Evolutionary conservation across 2,113 vertebrate species (phyloP), one percentile per base, ranked within the genome.

Genomic region (Pangasianodon gigas): DNA sequence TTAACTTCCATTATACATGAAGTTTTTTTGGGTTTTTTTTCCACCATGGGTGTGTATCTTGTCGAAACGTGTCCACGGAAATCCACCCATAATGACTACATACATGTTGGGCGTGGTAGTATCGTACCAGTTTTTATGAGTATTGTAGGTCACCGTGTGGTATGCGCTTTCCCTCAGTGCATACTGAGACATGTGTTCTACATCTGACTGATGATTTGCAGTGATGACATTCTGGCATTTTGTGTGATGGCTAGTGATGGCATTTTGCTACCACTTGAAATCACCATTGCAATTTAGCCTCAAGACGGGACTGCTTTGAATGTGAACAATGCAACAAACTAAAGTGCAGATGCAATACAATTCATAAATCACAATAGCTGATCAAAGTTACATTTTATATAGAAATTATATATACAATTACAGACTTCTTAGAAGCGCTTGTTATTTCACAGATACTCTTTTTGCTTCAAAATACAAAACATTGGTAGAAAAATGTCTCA

Each of bases 391-490:
- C 8, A 88, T 77, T 89, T 51, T 37, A 52, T 67, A 79, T 21
- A 74, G 3, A 85, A 29, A 85, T 5, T 51, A 48, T 85, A 46
- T 67, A 69, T 19, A 85, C 41, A 48, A 4, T 85, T 32, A 65
- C 11, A 88, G 18, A 84, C 87, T 89, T 89, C 87, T 84, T 74
- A 84, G 87, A 89, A 89, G 87, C 48, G 54, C 60, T 54, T 56
- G 37, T 32, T 52, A 44, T 83, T 56, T 71, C 24, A 83, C 21
- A 88, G 24, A 26, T 69, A 52, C 37, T 51, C 51, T 65, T 88
- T 69, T 69, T 88, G 80, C 87, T 32, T 74, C 74, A 32, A 83
- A 88, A 80, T 87, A 84, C 69, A 84, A 79, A 83, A 80, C 71
- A 80, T 58, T 2, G n/a, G 80, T 83, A 48, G 48, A 48, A 82